phyloP scores from a whole-genome alignment of 2,797 vertebrate species.

The Psittacula derbiana region DNA sequence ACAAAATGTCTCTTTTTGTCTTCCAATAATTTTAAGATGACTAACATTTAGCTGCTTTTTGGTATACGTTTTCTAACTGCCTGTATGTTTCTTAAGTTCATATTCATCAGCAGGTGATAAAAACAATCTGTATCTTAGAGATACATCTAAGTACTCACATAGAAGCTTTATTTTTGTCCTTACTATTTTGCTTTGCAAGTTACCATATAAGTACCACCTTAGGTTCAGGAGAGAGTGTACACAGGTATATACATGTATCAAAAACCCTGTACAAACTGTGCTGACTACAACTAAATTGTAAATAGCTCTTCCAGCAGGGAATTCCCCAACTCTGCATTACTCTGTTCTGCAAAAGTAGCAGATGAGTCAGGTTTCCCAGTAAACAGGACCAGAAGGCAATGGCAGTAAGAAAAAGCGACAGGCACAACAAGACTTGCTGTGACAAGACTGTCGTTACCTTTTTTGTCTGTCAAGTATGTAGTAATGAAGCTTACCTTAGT shows the following conservation, averaged over 20 bases:
- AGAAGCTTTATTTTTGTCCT: conserved; percentile 9
- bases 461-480: background rate
- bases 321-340: background rate
- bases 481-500: background rate
- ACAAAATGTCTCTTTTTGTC: background rate
- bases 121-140: background rate
- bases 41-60: background rate
- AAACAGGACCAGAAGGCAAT: background rate
- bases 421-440: background rate
- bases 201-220: background rate
- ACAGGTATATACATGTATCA: background rate
- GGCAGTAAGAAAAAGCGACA: background rate
- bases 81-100: background rate
- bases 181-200: background rate
- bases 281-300: background rate
- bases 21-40: background rate
- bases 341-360: background rate
- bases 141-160: background rate
- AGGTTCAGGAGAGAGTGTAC: background rate
- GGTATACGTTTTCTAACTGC: background rate
- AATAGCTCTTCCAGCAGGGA: conserved; percentile 20
- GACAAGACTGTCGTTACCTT: background rate
- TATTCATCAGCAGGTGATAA: background rate
- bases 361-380: conserved; percentile 29
- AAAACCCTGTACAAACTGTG: background rate